Base-by-base conservation (phyloP, 2,797 vertebrate genomes). In the Pipistrellus nathusii region DNA sequence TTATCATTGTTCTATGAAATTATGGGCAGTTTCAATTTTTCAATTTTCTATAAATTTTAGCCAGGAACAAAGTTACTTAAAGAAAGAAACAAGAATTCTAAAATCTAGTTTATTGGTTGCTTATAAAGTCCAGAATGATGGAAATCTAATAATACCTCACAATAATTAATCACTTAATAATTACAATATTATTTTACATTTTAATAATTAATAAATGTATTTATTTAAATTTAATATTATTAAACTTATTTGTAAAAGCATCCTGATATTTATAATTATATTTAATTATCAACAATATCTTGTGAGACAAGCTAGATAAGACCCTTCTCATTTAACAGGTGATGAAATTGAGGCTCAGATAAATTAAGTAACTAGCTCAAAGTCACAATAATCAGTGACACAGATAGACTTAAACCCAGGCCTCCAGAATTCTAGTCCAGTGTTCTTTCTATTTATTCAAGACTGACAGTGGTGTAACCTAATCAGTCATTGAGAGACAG, bases 71-170 rank as follows among this genome's bases (percentile, higher is more conserved):
- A 91, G 17, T 71, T 87, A 94, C 3, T 72, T 90, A 13, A 89
- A 77, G 5, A 44, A 86, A 46, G 5, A 44, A 86, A 46, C 27
- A 85, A 88, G 8, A 77, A 68, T 95, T 86, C 25, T 73, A 89
- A 92, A 85, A 76, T 62, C 18, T 72, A 76, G 72, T 30, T 72
- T 86, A 80, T 92, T 81, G 25, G 23, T 41, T 82, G 25, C 62
- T 84, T 88, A 17, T 75, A 94, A 94, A 20, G 23, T 86, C 10
- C 66, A 66, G 75, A 85, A 93, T 88, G 32, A 92, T 77, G 82
- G 13, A 94, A 78, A 55, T 57, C 8, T 59, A 94, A 68, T 85
- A 88, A 83, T 32, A 94, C 8, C 71, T 84, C 66, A 80, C 8
- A 86, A 91, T 81, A 85, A 84, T 51, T n/a, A 64, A 73, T 44